Conservation (phyloP, 2,113 vertebrate species). For the Myrmecophaga tridactyla region DNA sequence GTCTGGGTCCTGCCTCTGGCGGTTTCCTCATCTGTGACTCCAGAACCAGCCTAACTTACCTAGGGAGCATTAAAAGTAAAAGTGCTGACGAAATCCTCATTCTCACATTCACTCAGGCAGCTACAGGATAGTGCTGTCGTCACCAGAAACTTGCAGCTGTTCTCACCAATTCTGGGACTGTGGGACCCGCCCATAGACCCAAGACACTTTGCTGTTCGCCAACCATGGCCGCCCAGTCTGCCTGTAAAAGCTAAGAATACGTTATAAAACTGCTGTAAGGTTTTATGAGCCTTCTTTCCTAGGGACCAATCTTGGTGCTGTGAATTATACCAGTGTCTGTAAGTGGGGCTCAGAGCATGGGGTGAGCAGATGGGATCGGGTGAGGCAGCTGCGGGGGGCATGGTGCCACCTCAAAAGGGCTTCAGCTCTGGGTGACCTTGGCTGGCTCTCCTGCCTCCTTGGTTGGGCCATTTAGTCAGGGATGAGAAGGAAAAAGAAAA, state of each 20-base stretch:
- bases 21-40: not conserved
- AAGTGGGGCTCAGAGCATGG: not conserved
- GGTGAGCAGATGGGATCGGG: not conserved
- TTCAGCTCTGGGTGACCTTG: not conserved
- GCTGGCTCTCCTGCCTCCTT: not conserved
- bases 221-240: not conserved
- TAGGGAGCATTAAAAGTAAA: not conserved
- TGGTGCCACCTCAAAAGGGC: not conserved
- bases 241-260: constrained; percentile 65
- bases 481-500: not conserved
- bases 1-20: not conserved
- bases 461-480: not conserved
- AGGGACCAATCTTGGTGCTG: constrained; percentile 53
- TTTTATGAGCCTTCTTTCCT: constrained; percentile 62
- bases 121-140: not conserved
- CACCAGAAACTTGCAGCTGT: not conserved
- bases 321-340: not conserved
- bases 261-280: constrained; percentile 75
- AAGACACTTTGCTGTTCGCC: not conserved
- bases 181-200: not conserved
- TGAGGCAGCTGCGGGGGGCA: not conserved
- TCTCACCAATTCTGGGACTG: not conserved
- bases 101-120: not conserved
- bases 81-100: not conserved
- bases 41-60: not conserved